Evolutionary conservation across 2,113 vertebrate genomes (phyloP).

Genomic region (Ia io): DNA sequence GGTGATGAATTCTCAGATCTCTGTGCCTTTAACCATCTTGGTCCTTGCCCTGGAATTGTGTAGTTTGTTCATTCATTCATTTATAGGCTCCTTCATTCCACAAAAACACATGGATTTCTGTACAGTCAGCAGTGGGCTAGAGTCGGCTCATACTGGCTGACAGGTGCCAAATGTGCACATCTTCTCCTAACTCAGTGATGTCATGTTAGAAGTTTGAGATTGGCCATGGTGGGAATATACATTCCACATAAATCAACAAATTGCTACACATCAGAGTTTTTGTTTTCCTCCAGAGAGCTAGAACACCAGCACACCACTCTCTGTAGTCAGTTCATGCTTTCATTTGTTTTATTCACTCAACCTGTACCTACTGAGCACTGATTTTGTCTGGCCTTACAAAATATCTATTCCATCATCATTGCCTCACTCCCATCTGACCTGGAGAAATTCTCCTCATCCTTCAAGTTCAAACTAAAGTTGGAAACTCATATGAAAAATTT

Average conservation of each 20-base stretch:
- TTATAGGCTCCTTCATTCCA: background rate
- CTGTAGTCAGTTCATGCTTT: background rate
- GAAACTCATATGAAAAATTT: background rate
- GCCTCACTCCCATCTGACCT: background rate
- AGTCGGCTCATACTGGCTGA: background rate
- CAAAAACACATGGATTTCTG: background rate
- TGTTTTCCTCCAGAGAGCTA: background rate
- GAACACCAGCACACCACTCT: background rate
- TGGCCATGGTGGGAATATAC: background rate
- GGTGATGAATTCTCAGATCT: background rate
- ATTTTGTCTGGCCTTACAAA: background rate
- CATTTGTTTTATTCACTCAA: background rate
- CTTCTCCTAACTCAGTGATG: background rate
- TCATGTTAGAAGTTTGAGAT: background rate
- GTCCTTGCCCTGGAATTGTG: background rate
- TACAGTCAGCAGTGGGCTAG: background rate
- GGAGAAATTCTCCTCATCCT: background rate
- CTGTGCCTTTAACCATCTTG: background rate
- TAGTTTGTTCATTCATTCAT: background rate
- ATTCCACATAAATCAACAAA: background rate
- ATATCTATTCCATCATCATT: background rate
- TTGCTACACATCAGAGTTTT: background rate
- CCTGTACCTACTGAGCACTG: background rate
- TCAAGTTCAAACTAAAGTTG: background rate
- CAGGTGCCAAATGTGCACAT: background rate